Conservation (phyloP, 2,113 vertebrate genomes). For the Neogobius melanostomus region DNA sequence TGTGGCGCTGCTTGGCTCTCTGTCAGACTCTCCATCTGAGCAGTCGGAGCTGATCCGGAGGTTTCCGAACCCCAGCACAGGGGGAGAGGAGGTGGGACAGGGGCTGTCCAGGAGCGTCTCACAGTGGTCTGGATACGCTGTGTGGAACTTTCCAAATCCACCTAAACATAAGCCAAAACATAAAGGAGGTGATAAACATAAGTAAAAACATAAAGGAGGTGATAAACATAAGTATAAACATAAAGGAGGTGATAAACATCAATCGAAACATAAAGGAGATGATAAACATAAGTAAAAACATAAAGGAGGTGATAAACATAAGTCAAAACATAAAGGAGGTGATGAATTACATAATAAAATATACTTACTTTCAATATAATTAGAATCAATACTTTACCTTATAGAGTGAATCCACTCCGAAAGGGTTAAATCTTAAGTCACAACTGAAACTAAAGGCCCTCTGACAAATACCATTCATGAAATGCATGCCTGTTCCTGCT, state of each 20-base stretch:
- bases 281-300: not conserved
- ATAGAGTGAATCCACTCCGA: not conserved
- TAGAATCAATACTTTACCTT: not conserved
- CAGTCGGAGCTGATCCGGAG: conserved; percentile 82
- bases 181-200: no score
- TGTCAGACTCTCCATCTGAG: conserved; percentile 83
- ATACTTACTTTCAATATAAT: not conserved
- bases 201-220: not conserved
- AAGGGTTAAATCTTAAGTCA: conserved; percentile 7
- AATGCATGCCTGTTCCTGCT: conserved; percentile 65
- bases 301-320: not conserved
- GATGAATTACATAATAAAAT: not conserved
- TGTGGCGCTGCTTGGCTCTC: conserved; percentile 78
- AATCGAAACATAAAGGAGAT: no score
- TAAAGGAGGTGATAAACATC: not conserved
- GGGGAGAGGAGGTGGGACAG: conserved; percentile 74
- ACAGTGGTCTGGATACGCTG: conserved; percentile 84
- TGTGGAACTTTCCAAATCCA: conserved; percentile 87
- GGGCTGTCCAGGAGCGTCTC: conserved; percentile 81
- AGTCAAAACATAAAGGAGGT: not conserved
- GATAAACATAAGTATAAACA: not conserved
- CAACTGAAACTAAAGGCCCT: conserved; percentile 8
- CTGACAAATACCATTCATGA: conserved; percentile 65
- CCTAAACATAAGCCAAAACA: conserved; percentile 65
- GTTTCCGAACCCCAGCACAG: conserved; percentile 84